Base-by-base conservation (phyloP, 2,113 vertebrate species). In the Salvelinus alpinus region DNA sequence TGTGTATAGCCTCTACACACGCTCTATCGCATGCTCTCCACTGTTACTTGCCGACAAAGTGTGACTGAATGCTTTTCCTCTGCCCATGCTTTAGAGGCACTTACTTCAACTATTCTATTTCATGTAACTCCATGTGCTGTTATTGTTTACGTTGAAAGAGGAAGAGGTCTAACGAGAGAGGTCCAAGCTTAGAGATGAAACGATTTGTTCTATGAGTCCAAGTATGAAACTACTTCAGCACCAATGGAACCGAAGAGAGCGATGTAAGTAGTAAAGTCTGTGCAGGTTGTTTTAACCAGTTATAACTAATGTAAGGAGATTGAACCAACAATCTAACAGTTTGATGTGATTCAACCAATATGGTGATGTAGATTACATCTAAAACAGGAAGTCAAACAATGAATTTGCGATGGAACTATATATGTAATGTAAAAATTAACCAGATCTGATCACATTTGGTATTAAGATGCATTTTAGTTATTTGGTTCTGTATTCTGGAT, bases 101-200 rank as follows among this genome's bases (percentile, higher is more conserved):
- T 20, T 60, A 9, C 4, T 60, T 22, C 59, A 60, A 8, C 29
- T 73, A 22, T 51, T 51, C 13, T 51, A 16, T 16, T 4, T 51
- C 11, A 14, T 4, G 3, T 51, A 51, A 51, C 71, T 16, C 22
- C 71, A 64, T 73, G 3, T 57, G 7, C 24, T 47, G 13, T n/a
- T 64, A 60, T 31, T 64, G 71, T 64, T 54, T 51, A 70, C 22
- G 6, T 34, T 72, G 14, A 72, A 64, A 73, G 20, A 64, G 72
- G 72, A 73, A 73, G 25, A 14, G 31, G 27, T 62, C n/a, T 20
- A 60, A 60, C 6, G 5, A 20, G 14, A 60, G 59, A n/a, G 59
- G 59, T 60, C n/a, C 5, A 60, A n/a, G 7, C 22, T 8, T 13
- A n/a, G n/a, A 60, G 20, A 20, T 60, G 22, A 4, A 14, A 14